A percentile compares a stretch with the other conserved stretches of the same genome.
Conservation (phyloP, 1,140 invertebrate genomes). For the Vollenhovia emeryi region DNA sequence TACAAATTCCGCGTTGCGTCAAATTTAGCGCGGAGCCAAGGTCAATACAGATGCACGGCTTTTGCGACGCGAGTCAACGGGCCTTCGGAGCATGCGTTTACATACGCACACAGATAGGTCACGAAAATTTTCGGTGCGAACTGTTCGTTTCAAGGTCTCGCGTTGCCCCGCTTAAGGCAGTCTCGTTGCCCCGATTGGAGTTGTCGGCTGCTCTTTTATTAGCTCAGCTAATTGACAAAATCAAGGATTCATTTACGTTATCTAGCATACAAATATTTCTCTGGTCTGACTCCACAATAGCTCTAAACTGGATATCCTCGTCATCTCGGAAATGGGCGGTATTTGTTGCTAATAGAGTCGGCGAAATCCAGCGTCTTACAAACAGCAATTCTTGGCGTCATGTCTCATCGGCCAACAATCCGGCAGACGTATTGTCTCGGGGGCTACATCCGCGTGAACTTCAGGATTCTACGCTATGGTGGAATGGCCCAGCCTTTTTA, state of each 20-base stretch:
- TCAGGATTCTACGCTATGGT: not conserved
- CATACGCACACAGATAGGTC: conserved; percentile 4
- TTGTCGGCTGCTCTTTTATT: conserved; percentile 74
- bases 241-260: no score
- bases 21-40: not conserved
- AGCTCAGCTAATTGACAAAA: conserved; percentile 25
- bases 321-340: not conserved
- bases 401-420: not conserved
- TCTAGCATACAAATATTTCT: no score
- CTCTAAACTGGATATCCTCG: not conserved
- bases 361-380: not conserved
- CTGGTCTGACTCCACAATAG: conserved; percentile 6
- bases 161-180: conserved; percentile 65
- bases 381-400: not conserved
- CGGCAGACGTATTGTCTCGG: not conserved
- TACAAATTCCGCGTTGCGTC: not conserved
- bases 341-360: not conserved
- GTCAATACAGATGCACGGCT: conserved; percentile 47
- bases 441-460: not conserved
- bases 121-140: not conserved
- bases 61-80: conserved; percentile 59
- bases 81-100: conserved; percentile 67
- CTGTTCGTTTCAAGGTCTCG: conserved; percentile 70
- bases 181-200: conserved; percentile 69
- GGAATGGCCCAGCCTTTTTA: not conserved